Conservation (phyloP, 2,113 vertebrate species). For the Marcusenius ussheri region DNA sequence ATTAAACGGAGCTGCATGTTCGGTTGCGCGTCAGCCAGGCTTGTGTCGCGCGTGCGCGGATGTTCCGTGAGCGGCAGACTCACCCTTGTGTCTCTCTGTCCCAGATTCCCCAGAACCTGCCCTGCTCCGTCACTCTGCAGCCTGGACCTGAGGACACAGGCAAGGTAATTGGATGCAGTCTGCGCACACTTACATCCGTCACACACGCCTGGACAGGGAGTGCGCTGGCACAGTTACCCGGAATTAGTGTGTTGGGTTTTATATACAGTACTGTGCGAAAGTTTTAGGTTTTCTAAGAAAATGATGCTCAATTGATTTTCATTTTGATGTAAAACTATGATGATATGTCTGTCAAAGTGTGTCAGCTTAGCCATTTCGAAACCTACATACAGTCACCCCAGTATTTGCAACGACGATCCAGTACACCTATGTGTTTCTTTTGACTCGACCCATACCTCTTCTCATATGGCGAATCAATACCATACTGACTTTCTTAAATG, state of each 20-base stretch:
- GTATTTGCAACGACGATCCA: not conserved
- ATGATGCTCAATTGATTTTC: not conserved
- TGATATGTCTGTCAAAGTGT: not conserved
- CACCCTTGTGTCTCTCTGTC: constrained; percentile 1
- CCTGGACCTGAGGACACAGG: constrained; percentile 87
- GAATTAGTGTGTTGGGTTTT: not conserved
- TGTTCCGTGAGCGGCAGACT: not conserved
- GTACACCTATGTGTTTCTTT: not conserved
- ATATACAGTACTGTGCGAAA: not conserved
- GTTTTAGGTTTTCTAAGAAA: not conserved
- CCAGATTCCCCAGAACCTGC: constrained; percentile 48
- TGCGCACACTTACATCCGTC: not conserved
- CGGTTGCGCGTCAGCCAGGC: not conserved
- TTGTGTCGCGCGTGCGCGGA: not conserved
- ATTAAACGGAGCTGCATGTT: not conserved
- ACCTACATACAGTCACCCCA: not conserved
- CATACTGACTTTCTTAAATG: not conserved
- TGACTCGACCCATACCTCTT: too few species aligned
- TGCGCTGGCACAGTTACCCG: not conserved
- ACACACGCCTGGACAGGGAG: not conserved
- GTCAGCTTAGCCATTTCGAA: not conserved
- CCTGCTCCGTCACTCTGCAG: constrained; percentile 84
- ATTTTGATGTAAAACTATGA: not conserved
- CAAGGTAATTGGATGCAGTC: constrained; percentile 59
- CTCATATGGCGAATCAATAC: too few species aligned